Percentiles rank a stretch among this genome's conserved stretches.
phyloP scores from a whole-genome alignment of 1,140 invertebrate genomes.

The Branchinecta lindahli region DNA sequence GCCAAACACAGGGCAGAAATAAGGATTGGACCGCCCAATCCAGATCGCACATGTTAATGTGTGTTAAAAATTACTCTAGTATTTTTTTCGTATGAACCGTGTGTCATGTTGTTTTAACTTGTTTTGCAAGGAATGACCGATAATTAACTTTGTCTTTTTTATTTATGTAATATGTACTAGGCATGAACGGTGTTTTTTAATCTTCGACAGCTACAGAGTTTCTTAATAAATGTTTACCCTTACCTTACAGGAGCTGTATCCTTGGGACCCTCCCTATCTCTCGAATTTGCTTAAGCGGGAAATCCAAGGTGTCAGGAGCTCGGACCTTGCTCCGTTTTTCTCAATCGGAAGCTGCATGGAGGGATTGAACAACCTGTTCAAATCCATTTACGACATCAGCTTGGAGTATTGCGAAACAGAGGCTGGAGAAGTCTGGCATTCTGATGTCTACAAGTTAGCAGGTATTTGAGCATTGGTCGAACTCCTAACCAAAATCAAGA shows the following conservation, averaged over 20 bases:
- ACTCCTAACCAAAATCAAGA: too few species aligned
- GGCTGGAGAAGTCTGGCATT: slow-evolving; percentile 65
- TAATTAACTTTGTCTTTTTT: too few species aligned
- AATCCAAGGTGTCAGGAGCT: slow-evolving; percentile 42
- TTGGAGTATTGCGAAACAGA: slow-evolving; percentile 51
- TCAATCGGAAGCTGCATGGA: slow-evolving; percentile 91
- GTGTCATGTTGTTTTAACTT: too few species aligned
- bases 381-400: slow-evolving; percentile 59
- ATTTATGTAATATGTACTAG: too few species aligned
- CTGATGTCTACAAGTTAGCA: slow-evolving; percentile 73
- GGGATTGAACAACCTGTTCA: slow-evolving; percentile 70
- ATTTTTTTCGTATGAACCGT: too few species aligned
- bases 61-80: too few species aligned
- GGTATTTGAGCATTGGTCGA: slow-evolving; percentile 28
- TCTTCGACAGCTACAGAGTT: background rate
- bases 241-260: slow-evolving; percentile 37
- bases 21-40: too few species aligned
- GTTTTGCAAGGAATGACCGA: too few species aligned
- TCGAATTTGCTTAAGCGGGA: slow-evolving; percentile 50
- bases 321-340: slow-evolving; percentile 71
- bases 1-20: too few species aligned
- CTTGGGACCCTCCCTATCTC: slow-evolving; percentile 75
- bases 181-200: too few species aligned
- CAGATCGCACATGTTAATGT: too few species aligned
- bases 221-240: background rate